A percentile compares a stretch with the other conserved stretches of the same genome.
These are phyloP conservation scores for Chlorodrepanis virens DNA, from an alignment of 2,113 vertebrate species.

Conservation along the genomic window DNA sequence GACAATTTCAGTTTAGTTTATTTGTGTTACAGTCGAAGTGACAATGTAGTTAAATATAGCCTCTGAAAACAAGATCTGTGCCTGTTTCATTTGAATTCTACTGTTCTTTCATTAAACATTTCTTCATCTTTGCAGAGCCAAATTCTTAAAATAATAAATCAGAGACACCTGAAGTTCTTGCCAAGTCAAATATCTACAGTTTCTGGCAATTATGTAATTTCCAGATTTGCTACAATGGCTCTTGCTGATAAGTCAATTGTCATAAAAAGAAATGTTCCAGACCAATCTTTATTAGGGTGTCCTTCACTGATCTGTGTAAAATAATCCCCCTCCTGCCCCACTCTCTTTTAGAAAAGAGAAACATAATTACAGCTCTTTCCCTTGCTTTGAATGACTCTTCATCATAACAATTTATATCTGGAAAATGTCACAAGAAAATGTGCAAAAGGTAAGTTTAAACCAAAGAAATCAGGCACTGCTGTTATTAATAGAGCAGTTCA, in stretches of 20 bases:
- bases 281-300: conserved; percentile 78
- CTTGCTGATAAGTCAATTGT: conserved; percentile 83
- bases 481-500: conserved; percentile 76
- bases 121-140: conserved; percentile 79
- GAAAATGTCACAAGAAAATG: conserved; percentile 80
- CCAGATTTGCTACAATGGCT: conserved; percentile 77
- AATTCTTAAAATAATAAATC: conserved; percentile 85
- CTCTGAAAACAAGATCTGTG: conserved; percentile 72
- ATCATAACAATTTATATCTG: conserved; percentile 85
- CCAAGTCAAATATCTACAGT: conserved; percentile 86
- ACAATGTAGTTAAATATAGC: conserved; percentile 70
- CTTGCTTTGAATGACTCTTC: conserved; percentile 74
- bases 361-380: conserved; percentile 69
- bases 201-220: conserved; percentile 88
- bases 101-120: conserved; percentile 82
- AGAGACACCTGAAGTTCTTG: conserved; percentile 73
- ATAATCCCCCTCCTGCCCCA: conserved; percentile 52
- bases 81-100: conserved; percentile 77
- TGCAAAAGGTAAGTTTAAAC: conserved; percentile 77
- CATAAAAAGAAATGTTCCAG: conserved; percentile 81
- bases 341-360: conserved; percentile 41
- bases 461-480: conserved; percentile 71
- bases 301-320: conserved; percentile 80
- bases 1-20: conserved; percentile 71
- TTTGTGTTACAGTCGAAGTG: conserved; percentile 76